Base-by-base conservation (phyloP, 2,113 vertebrate species). In the Varanus komodoensis region DNA sequence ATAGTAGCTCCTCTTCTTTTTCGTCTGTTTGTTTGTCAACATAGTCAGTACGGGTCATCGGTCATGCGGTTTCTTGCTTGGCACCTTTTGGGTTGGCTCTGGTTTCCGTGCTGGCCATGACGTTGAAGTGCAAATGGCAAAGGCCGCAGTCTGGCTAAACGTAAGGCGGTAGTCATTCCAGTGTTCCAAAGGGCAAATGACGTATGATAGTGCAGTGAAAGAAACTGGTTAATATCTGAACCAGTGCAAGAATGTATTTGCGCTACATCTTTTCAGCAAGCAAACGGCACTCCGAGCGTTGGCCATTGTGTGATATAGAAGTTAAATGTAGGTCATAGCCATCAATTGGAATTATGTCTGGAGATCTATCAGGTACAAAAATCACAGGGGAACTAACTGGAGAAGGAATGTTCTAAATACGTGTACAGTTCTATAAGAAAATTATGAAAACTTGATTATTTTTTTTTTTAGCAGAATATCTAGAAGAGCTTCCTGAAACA, bases 401-500 rank as follows among this genome's bases (percentile, higher is more conserved):
- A 90, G 80, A 64, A 74, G 92, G 77, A 92, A 48, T 34, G 89
- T 79, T 90, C 15, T 93, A 82, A 92, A 3, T 96, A 93, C 75
- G 79, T 91, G 15, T 96, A 91, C 91, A 97, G 96, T 96, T 97
- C 95, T 97, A 84, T 96, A 96, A 91, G 97, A 95, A 91, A 97
- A 95, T 93, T 96, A 96, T 97, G 97, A 98, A 96, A 97, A 96
- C 87, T 96, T 97, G 87, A 97, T 97, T 94, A 96, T 95, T 93
- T 89, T 96, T 94, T 96, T 97, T 96, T 94, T 96, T 97, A 87
- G 92, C 96, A 90, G 97, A 98, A 90, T 97, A 97, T 95, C 93
- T 97, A 96, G 98, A 98, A 96, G 98, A 98, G 90, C 97, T 98
- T 92, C 97, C 97, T 77, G 97, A 98, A 95, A 97, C 96, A 64